These are phyloP conservation scores for Pararge aegeria DNA, from an alignment of 1,140 invertebrate species.

Conservation along the genomic window DNA sequence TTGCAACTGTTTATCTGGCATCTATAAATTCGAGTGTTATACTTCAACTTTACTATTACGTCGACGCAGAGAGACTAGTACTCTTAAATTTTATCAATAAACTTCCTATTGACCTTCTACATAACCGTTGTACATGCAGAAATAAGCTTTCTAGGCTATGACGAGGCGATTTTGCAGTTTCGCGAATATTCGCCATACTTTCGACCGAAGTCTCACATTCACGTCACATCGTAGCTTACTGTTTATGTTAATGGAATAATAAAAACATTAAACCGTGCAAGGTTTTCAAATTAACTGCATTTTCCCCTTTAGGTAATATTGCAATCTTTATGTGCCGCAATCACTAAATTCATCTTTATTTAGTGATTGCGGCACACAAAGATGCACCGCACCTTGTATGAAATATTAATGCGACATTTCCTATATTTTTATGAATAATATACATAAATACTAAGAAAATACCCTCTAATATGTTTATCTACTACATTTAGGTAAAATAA, in stretches of 20 bases:
- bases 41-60: too few relatives aligned
- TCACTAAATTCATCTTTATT: conserved; percentile 15
- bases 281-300: conserved; percentile 31
- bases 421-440: too few relatives aligned
- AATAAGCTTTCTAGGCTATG: conserved; percentile 30
- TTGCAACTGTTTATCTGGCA: too few relatives aligned
- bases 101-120: too few relatives aligned
- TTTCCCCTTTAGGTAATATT: conserved; percentile 24
- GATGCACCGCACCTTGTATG: not conserved
- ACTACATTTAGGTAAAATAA: too few relatives aligned
- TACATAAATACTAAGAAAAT: too few relatives aligned
- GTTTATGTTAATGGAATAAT: conserved; percentile 37
- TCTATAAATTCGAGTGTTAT: too few relatives aligned
- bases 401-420: too few relatives aligned
- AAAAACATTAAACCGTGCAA: conserved; percentile 25
- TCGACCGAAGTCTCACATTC: conserved; percentile 25
- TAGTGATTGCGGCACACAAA: too few relatives aligned
- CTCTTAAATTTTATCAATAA: too few relatives aligned
- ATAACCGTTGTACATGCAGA: not conserved
- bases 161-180: conserved; percentile 23
- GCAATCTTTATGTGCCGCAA: conserved; percentile 19
- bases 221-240: conserved; percentile 26
- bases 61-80: too few relatives aligned
- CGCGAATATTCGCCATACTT: conserved; percentile 36
- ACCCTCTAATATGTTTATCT: too few relatives aligned